phyloP scores from a whole-genome alignment of 2,797 vertebrate genomes.

The Cirrhinus molitorella region DNA sequence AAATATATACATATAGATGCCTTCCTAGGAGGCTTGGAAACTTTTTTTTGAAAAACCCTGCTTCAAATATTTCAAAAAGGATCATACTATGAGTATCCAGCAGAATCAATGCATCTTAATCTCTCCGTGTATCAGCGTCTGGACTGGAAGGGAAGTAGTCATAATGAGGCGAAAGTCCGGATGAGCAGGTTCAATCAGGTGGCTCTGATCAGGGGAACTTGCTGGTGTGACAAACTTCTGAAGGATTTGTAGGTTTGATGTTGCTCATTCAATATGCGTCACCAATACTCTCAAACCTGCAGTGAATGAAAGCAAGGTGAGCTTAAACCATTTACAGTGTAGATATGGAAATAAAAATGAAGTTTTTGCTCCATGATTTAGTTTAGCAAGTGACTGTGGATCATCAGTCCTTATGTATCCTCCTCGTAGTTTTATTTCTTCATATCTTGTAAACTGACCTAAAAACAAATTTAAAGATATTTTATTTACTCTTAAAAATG shows the following conservation, averaged over 20 bases:
- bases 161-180: constrained; percentile 80
- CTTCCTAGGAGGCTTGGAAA: not conserved
- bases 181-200: constrained; percentile 53
- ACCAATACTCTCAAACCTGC: constrained; percentile 81
- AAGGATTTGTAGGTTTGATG: constrained; percentile 69
- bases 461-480: constrained; percentile 26
- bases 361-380: constrained; percentile 71
- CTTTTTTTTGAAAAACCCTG: not conserved
- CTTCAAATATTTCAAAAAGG: not conserved
- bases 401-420: constrained; percentile 70
- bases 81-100: not conserved
- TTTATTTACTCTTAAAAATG: too few relatives aligned
- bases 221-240: constrained; percentile 66
- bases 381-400: constrained; percentile 74
- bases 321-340: not conserved
- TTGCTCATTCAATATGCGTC: constrained; percentile 75
- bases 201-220: constrained; percentile 43
- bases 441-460: constrained; percentile 54
- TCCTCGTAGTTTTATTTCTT: constrained; percentile 53
- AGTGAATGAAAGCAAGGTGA: constrained; percentile 11
- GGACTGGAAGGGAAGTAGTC: constrained; percentile 78
- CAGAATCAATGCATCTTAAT: not conserved
- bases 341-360: not conserved
- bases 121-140: constrained; percentile 70
- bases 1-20: not conserved